Evolutionary conservation across 2,888 invertebrate species (phyloP), one percentile per base, ranked within the genome.

Genomic region (Mystacides longicornis): DNA sequence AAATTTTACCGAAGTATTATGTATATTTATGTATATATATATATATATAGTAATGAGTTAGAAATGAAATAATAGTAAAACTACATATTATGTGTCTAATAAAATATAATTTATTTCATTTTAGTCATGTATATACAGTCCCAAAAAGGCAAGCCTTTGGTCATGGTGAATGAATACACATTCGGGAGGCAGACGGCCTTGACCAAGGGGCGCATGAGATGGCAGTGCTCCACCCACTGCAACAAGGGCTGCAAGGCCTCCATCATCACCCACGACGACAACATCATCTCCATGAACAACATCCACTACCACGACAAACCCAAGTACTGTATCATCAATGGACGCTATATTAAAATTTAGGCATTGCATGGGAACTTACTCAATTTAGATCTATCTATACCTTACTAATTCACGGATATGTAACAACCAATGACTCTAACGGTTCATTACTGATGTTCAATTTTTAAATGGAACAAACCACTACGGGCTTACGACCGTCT

Each of bases 231-330:
- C 11, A 66, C 57, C 1, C 56, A 64, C 54, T 64, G 62, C 48
- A 61, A 59, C n/a, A 45, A 47, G n/a, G 62, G 63, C 9, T 69
- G 68, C 23, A 66, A 62, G 49, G 69, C 71, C 0, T 58, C 65
- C 46, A 64, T 71, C 1, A 69, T 69, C 53, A 70, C 70, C 0
- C 51, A 69, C 1, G 63, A 65, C 0, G 63, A 65, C 33, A 49
- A 60, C 3, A 53, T 68, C 22, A 55, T 66, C 57, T 64, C 14
- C 47, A 16, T 27, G 5, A 58, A 52, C 9, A 61, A 59, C 2
- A 18, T 52, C 1, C 64, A 65, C 52, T 63, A 64, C 54, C 64
- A 27, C 27, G 27, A 11, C 27, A 27, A 7, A 27, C 11, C 27
- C 27, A 5, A 27, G 27, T 7, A 27, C 7, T 27, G 27, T 5